Base-by-base conservation (phyloP, 2,113 vertebrate species). In the Pithys albifrons region DNA sequence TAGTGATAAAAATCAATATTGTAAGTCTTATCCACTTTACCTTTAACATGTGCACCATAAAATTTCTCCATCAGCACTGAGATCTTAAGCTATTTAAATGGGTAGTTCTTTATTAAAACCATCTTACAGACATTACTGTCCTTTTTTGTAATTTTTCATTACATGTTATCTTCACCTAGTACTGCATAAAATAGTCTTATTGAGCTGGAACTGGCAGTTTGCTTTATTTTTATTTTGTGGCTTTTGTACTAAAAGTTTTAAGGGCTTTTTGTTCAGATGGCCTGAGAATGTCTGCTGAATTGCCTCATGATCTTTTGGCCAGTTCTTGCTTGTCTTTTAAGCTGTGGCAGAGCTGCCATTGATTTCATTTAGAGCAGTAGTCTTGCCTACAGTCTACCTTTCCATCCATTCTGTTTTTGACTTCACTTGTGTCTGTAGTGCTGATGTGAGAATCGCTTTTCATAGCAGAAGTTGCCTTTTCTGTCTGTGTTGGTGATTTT, bases 261-360 rank as follows among this genome's bases (percentile, higher is more conserved):
- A 91, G 59, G 31, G 55, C 62, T 83, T 93, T 91, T 87, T 96
- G 87, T 95, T 94, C 80, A 48, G 25, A 91, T 93, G 85, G 93
- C 91, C 65, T 78, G 92, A 95, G 85, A 93, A 69, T 59, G 71
- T 88, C 94, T 88, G 49, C 76, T 81, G 84, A 91, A 87, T 73
- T 83, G 85, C 87, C 74, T 96, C 85, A 83, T 89, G 77, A 85
- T 95, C 74, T 88, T 94, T 52, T 85, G 71, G 67, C n/a, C 41
- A 29, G 45, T 77, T 94, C 64, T 69, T 89, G 29, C 64, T 76
- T 48, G 52, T 64, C 41, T 65, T 96, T 84, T 64, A 89, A 76
- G 51, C 52, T 72, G 65, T 74, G 77, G 54, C 55, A 39, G n/a
- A 87, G 37, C 45, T 95, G 55, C 73, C 27, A 1, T 58, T 62